phyloP scores from a whole-genome alignment of 2,888 invertebrate genomes.

The Mesochorus sp. region DNA sequence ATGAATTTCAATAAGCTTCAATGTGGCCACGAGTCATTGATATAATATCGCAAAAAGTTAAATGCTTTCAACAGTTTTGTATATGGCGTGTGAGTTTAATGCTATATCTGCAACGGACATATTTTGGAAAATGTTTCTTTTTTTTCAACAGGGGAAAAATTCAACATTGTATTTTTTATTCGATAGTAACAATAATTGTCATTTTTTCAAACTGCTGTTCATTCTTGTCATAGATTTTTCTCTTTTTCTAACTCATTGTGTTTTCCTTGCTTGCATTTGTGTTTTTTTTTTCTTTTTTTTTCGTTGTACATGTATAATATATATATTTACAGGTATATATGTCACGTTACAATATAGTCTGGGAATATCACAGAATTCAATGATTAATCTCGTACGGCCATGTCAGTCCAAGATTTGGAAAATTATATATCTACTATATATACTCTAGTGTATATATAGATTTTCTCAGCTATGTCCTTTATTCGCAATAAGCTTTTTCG shows the following conservation, averaged over 20 bases:
- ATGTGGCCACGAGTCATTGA: constrained; percentile 51
- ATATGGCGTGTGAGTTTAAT: constrained; percentile 18
- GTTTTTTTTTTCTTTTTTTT: constrained; percentile 14
- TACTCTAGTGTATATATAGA: constrained; percentile 46
- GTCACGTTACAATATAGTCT: constrained; percentile 41
- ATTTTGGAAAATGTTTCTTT: background rate
- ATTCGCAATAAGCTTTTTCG: constrained; percentile 49
- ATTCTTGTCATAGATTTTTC: background rate
- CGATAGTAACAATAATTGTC: background rate
- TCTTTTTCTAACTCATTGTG: background rate
- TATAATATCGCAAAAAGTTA: constrained; percentile 42
- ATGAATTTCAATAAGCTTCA: constrained; percentile 38
- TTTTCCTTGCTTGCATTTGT: background rate
- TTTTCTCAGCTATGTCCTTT: constrained; percentile 35
- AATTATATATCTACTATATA: constrained; percentile 65
- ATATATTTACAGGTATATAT: constrained; percentile 50
- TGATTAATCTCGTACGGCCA: constrained; percentile 59
- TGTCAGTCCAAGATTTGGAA: constrained; percentile 68
- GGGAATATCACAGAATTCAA: constrained; percentile 61
- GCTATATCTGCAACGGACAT: constrained; percentile 30
- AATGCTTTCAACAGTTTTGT: constrained; percentile 44
- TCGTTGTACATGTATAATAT: constrained; percentile 45
- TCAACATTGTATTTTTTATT: constrained; percentile 1
- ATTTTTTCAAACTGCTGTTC: background rate
- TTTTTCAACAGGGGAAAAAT: background rate